Evolutionary conservation across 2,888 invertebrate genomes (phyloP), one percentile per base, ranked within the genome.

Genomic region (Alviniconcha strummeri): DNA sequence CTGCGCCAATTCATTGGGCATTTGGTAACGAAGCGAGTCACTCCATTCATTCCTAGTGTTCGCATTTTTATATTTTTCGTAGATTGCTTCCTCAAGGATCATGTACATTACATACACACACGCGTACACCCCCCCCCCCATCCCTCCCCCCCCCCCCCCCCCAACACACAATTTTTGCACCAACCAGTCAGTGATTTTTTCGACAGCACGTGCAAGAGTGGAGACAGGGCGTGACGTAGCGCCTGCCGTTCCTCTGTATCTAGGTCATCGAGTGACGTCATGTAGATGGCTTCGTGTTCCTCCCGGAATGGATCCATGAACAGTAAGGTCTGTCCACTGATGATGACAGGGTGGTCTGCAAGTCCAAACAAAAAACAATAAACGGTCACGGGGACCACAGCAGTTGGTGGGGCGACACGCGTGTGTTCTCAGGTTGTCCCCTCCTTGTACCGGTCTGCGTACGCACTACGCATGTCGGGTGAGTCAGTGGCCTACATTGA

Each of bases 301-400:
- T 81, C 81, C 52, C 60, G 15, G 74, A 74, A 74, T 6, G 81
- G 81, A 55, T 81, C 81, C 81, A 81, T 81, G 81, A 74, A 81
- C 57, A 81, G 52, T 55, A 72, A 52, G 7, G 8, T 19, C 7
- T 13, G 13, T 9, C 17, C 60, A 57, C 81, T 81, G 74, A 81
- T 74, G 74, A 81, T 81, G 69, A 81, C 60, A 0, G 81, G 81
- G 72, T 72, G 72, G 36, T 81, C 81, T 81, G 74, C 11, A 69
- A 69, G 2, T 2, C 7, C 13, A 17, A 69, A 69, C 17, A 69
- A 15, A 69, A 69, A 17, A 13, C 69, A 69, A 13, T 69, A 13
- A 17, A 69, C 17, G 7, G 7, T 0, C 69, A 17, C 7, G n/a
- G n/a, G 6, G 69, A 15, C 17, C 7, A 69, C 36, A 36, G 36